phyloP scores from a whole-genome alignment of 2,797 vertebrate genomes.

The Phalloptychus januarius region DNA sequence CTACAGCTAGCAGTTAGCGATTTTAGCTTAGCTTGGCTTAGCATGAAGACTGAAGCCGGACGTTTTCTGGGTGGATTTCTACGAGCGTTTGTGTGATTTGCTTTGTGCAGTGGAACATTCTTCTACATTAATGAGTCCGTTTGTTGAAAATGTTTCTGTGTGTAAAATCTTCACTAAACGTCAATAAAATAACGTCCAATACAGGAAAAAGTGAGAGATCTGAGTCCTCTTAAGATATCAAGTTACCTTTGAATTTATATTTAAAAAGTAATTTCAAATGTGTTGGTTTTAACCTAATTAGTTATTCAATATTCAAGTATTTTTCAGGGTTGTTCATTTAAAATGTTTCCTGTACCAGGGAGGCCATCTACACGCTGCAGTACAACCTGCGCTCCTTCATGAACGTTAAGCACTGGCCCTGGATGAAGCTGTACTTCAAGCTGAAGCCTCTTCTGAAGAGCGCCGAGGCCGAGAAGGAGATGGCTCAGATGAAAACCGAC shows the following conservation, averaged over 20 bases:
- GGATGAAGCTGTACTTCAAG: conserved; percentile 92
- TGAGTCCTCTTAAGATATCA: neutral
- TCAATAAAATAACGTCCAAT: neutral
- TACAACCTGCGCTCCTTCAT: conserved; percentile 88
- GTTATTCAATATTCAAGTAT: neutral
- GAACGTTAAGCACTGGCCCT: conserved; percentile 90
- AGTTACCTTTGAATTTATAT: neutral
- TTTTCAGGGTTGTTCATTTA: neutral
- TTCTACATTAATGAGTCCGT: neutral
- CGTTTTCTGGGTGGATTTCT: neutral
- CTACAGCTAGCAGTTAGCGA: neutral
- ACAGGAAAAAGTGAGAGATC: neutral
- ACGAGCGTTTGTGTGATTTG: neutral
- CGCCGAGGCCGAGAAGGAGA: conserved; percentile 87
- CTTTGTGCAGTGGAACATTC: neutral
- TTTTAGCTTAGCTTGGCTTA: neutral
- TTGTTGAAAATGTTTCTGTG: neutral
- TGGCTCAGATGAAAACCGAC: conserved; percentile 86
- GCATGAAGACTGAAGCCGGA: neutral
- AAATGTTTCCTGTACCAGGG: conserved; percentile 1
- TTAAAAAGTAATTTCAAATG: neutral
- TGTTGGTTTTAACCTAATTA: neutral
- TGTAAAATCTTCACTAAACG: neutral
- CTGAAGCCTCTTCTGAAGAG: conserved; percentile 90
- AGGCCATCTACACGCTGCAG: conserved; percentile 82